phyloP scores from a whole-genome alignment of 2,797 vertebrate genomes.

The Distichodus sexfasciatus region DNA sequence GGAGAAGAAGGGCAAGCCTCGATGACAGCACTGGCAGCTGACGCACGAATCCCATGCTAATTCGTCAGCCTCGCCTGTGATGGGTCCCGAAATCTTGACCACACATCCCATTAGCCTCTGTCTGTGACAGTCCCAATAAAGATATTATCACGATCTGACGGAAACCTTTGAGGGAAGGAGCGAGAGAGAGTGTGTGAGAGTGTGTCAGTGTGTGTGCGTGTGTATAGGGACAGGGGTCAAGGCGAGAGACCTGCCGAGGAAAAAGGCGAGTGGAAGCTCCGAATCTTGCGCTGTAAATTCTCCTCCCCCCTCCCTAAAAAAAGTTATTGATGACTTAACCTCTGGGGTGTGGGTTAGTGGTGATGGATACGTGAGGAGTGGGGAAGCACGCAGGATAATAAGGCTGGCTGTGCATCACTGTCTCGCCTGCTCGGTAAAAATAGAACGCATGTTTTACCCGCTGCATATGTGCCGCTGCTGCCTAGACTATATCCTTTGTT shows the following conservation, averaged over 20 bases:
- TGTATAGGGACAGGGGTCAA: too few relatives aligned
- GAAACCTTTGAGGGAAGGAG: conserved; percentile 69
- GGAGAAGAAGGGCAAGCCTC: too few relatives aligned
- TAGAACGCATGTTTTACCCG: conserved; percentile 60
- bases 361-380: conserved; percentile 75
- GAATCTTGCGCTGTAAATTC: conserved; percentile 71
- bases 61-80: conserved; percentile 90
- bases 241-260: conserved; percentile 19
- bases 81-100: conserved; percentile 99
- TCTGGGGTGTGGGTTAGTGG: conserved; percentile 76
- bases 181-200: too few relatives aligned
- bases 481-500: conserved; percentile 41
- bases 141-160: conserved; percentile 72
- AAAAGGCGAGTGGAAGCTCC: conserved; percentile 38
- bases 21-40: conserved; percentile 98
- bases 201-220: too few relatives aligned
- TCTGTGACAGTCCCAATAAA: conserved; percentile 91
- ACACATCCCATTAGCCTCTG: conserved; percentile 98
- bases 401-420: conserved; percentile 79
- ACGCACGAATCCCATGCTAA: conserved; percentile 93
- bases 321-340: conserved; percentile 81
- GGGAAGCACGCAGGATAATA: conserved; percentile 77
- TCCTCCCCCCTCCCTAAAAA: conserved; percentile 62
- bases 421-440: conserved; percentile 72
- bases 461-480: conserved; percentile 34